Evolutionary conservation across 1,140 invertebrate genomes (phyloP).

Genomic region (Neodiprion fabricii): DNA sequence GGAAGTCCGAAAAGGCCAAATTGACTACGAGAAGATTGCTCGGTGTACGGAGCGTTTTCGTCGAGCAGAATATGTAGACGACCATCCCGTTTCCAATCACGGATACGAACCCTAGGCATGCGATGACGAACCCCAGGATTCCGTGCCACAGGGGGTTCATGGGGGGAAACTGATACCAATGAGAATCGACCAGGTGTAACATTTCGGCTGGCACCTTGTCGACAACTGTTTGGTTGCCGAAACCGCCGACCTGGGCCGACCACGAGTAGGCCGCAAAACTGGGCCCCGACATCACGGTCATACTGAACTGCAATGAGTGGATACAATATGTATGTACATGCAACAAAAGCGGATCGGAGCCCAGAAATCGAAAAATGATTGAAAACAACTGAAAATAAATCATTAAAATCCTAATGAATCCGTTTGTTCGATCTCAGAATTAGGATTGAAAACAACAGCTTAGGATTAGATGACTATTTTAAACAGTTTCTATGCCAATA

Average conservation of each 20-base stretch:
- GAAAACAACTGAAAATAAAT: too few species aligned
- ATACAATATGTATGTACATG: neutral
- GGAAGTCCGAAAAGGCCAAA: constrained; percentile 85
- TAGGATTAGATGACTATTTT: too few species aligned
- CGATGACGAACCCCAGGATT: constrained; percentile 78
- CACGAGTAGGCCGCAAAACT: neutral
- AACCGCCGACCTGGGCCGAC: constrained; percentile 34
- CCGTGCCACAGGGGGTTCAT: constrained; percentile 82
- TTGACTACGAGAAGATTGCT: constrained; percentile 87
- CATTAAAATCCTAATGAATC: too few species aligned
- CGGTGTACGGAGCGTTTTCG: constrained; percentile 79
- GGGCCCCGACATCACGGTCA: constrained; percentile 1
- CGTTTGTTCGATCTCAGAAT: too few species aligned
- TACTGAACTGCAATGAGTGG: neutral
- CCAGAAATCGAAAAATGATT: too few species aligned
- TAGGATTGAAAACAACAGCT: too few species aligned
- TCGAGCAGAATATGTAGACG: constrained; percentile 82
- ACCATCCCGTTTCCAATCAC: constrained; percentile 85
- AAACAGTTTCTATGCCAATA: too few species aligned
- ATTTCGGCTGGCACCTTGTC: constrained; percentile 78
- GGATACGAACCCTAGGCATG: constrained; percentile 73
- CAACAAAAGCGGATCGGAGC: neutral
- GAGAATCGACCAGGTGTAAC: constrained; percentile 72
- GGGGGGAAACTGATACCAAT: constrained; percentile 80
- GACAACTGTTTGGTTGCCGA: constrained; percentile 74